A percentile compares a stretch with the other conserved stretches of the same genome.
Evolutionary conservation across 2,888 invertebrate species (phyloP).

Genomic region (Sarcophaga rosellei): DNA sequence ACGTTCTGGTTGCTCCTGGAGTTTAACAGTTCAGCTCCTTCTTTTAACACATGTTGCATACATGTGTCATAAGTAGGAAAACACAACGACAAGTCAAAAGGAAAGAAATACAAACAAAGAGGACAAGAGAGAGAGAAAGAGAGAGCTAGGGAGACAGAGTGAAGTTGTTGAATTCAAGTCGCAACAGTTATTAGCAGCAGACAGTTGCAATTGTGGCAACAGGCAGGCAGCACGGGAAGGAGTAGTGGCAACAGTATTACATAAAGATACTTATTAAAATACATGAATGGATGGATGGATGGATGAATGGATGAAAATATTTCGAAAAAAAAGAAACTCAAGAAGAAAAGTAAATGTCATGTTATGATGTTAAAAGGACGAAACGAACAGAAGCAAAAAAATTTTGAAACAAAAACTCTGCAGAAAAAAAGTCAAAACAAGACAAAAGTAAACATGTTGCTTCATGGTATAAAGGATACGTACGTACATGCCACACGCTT

Average conservation of each 20-base stretch:
- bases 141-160: not conserved
- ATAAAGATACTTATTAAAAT: slow-evolving; percentile 56
- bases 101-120: slow-evolving; percentile 31
- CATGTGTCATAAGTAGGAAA: slow-evolving; percentile 67
- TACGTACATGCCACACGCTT: not conserved
- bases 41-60: slow-evolving; percentile 75
- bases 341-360: slow-evolving; percentile 67
- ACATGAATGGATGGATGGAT: not conserved
- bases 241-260: slow-evolving; percentile 3
- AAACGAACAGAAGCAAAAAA: not conserved
- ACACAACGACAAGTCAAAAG: slow-evolving; percentile 31
- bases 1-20: slow-evolving; percentile 28
- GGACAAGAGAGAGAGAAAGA: slow-evolving; percentile 33
- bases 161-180: slow-evolving; percentile 33
- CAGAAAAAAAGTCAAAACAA: slow-evolving; percentile 37
- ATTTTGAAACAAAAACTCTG: slow-evolving; percentile 39
- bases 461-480: slow-evolving; percentile 20
- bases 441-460: slow-evolving; percentile 71
- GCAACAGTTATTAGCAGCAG: slow-evolving; percentile 67
- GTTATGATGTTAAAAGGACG: slow-evolving; percentile 44
- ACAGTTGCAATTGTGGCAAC: slow-evolving; percentile 60
- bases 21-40: slow-evolving; percentile 17
- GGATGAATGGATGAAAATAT: not conserved
- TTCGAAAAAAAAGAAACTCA: not conserved
- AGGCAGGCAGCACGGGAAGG: slow-evolving; percentile 23